phyloP scores from a whole-genome alignment of 1,140 invertebrate species.

The Formica selysi region DNA sequence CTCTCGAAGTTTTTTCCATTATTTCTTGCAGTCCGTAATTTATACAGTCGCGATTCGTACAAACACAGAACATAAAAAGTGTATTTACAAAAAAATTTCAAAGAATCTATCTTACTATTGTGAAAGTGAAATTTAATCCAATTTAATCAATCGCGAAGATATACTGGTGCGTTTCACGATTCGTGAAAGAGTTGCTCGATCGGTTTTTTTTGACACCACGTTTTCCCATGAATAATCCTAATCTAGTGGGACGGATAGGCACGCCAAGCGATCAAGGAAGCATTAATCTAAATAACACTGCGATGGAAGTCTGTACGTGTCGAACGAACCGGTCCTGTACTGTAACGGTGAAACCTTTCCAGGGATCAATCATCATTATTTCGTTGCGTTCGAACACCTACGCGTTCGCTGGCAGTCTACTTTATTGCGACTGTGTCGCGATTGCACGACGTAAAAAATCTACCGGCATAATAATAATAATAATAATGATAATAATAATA shows the following conservation, averaged over 20 bases:
- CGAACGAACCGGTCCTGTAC: slow-evolving; percentile 76
- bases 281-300: slow-evolving; percentile 63
- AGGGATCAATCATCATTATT: slow-evolving; percentile 81
- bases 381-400: slow-evolving; percentile 78
- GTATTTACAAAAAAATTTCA: too few species aligned
- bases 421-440: slow-evolving; percentile 57
- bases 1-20: background rate
- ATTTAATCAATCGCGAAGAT: background rate
- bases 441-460: slow-evolving; percentile 34
- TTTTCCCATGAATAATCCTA: slow-evolving; percentile 31
- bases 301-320: slow-evolving; percentile 56
- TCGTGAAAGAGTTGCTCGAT: slow-evolving; percentile 10
- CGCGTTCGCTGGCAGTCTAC: slow-evolving; percentile 62
- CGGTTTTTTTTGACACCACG: background rate
- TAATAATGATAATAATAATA: slow-evolving; percentile 34
- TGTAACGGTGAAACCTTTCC: slow-evolving; percentile 78
- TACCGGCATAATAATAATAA: slow-evolving; percentile 32
- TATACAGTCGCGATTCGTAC: background rate
- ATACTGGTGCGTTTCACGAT: background rate
- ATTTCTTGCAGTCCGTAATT: background rate
- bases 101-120: too few species aligned
- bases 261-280: slow-evolving; percentile 28
- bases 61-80: background rate
- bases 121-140: background rate
- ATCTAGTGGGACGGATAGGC: slow-evolving; percentile 41